phyloP scores from a whole-genome alignment of 2,888 invertebrate species.

The Noctuana brunneofusca region DNA sequence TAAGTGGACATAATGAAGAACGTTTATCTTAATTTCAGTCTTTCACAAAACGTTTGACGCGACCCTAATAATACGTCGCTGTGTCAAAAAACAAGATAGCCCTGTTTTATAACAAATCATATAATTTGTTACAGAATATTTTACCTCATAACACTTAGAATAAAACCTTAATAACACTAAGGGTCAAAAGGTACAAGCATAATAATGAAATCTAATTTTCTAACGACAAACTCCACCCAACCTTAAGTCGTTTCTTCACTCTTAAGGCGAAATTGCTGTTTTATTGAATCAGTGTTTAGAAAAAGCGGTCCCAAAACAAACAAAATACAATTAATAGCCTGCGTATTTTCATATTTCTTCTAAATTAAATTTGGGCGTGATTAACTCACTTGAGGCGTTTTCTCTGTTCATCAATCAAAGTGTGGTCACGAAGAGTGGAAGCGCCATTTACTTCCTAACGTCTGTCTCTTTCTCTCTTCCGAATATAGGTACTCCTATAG shows the following conservation, averaged over 20 bases:
- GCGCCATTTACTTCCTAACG: conserved; percentile 67
- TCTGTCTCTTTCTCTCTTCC: conserved; percentile 53
- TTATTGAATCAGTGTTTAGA: conserved; percentile 51
- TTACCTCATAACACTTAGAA: conserved; percentile 18
- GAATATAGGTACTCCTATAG: conserved; percentile 44
- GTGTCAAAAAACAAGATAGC: conserved; percentile 33
- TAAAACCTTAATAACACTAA: conserved; percentile 32
- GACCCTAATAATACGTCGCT: conserved; percentile 52
- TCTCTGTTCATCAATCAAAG: conserved; percentile 81
- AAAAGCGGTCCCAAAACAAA: conserved; percentile 71
- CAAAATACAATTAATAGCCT: conserved; percentile 68
- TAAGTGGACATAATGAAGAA: conserved; percentile 75
- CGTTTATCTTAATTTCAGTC: conserved; percentile 78
- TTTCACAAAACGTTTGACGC: conserved; percentile 76
- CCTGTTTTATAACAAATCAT: conserved; percentile 29
- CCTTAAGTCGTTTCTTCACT: conserved; percentile 33
- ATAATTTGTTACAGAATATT: conserved; percentile 21
- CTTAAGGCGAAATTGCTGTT: conserved; percentile 38
- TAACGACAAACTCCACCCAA: conserved; percentile 33
- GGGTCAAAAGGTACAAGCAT: conserved; percentile 29
- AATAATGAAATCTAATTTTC: conserved; percentile 34
- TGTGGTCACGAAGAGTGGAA: conserved; percentile 62
- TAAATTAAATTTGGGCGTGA: conserved; percentile 81
- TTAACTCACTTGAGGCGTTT: conserved; percentile 79
- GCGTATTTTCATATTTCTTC: conserved; percentile 67